Evolutionary conservation across 2,113 vertebrate genomes (phyloP).

Genomic region (Jaculus jaculus): DNA sequence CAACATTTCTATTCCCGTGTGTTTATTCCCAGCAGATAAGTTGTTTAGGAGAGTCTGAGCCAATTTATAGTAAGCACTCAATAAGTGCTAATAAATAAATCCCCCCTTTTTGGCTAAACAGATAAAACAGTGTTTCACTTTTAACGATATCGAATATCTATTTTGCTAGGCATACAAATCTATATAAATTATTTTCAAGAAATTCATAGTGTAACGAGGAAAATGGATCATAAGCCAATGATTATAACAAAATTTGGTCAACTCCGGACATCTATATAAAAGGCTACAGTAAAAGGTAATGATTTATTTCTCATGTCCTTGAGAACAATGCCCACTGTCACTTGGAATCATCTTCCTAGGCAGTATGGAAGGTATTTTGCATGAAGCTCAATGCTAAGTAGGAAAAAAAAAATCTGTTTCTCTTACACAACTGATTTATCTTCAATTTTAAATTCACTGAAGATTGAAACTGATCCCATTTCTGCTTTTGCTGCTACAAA

Average conservation of each 20-base stretch:
- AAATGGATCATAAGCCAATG: background rate
- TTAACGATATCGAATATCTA: background rate
- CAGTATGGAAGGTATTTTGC: background rate
- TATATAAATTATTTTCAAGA: background rate
- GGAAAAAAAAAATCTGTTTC: background rate
- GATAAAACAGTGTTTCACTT: background rate
- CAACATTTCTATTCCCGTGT: background rate
- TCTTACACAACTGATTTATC: background rate
- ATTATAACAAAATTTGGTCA: background rate
- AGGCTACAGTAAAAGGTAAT: background rate
- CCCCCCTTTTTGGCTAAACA: background rate
- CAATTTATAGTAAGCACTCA: background rate
- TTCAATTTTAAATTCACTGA: background rate
- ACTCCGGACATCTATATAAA: background rate
- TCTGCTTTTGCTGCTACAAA: slow-evolving; percentile 26
- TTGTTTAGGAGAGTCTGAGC: background rate
- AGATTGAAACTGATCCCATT: background rate
- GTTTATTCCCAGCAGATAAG: background rate
- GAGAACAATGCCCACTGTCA: background rate
- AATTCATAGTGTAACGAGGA: background rate
- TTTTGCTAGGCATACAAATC: background rate
- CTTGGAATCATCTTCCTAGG: background rate
- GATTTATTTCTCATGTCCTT: background rate
- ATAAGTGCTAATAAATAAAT: background rate
- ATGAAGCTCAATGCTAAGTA: background rate